These are phyloP conservation scores for Atta texana DNA, from an alignment of 1,140 invertebrate genomes.

Conservation along the genomic window DNA sequence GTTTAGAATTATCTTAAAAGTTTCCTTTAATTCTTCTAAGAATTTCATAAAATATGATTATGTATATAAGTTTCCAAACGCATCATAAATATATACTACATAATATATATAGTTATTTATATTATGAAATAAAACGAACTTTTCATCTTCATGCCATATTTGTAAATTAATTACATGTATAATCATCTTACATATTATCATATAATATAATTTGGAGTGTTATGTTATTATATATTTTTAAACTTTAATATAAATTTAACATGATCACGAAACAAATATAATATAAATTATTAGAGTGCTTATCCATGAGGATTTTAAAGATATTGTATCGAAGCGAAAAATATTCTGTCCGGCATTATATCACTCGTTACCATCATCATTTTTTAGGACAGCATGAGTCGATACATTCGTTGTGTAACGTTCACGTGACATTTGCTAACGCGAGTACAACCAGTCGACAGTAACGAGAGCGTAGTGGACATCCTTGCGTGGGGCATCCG, in stretches of 20 bases:
- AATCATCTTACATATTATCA: background rate
- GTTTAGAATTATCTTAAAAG: too few species aligned
- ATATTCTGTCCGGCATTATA: background rate
- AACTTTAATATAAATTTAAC: background rate
- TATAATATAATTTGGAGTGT: background rate
- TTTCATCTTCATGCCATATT: background rate
- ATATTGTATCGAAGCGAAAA: constrained; percentile 7
- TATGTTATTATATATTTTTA: background rate
- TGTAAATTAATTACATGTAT: background rate
- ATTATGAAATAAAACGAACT: background rate
- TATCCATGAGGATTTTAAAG: background rate
- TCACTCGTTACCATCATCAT: background rate
- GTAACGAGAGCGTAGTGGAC: constrained; percentile 71
- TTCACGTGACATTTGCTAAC: constrained; percentile 16
- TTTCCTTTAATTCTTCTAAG: too few species aligned
- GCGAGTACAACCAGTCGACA: constrained; percentile 59
- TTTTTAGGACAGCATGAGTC: constrained; percentile 16
- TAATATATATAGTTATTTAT: background rate
- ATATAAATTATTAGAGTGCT: constrained; percentile 4
- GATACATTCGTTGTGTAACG: background rate
- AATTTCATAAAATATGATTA: too few species aligned
- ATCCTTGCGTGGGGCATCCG: constrained; percentile 71
- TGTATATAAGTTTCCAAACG: too few species aligned
- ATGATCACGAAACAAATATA: background rate
- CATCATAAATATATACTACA: background rate